A percentile compares a stretch with the other conserved stretches of the same genome.
Conservation (phyloP, 2,113 vertebrate genomes). For the Archocentrus centrarchus region DNA sequence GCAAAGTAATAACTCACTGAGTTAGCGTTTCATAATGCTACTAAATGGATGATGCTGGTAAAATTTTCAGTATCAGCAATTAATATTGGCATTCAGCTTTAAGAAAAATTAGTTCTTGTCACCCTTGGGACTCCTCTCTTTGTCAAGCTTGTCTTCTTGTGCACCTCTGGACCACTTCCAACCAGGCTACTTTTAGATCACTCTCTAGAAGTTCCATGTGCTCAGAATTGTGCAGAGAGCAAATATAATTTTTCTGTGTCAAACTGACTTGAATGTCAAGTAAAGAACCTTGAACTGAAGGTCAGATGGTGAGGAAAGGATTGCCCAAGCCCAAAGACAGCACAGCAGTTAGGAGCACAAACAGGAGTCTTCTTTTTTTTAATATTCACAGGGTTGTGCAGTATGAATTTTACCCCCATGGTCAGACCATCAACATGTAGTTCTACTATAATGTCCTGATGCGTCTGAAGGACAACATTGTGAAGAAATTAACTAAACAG, state of each 20-base stretch:
- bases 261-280: not conserved
- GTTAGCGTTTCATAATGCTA: not conserved
- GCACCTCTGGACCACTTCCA: not conserved
- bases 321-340: not conserved
- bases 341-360: not conserved
- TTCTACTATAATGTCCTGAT: not conserved
- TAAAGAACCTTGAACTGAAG: not conserved
- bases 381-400: not conserved
- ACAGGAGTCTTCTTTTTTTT: no score
- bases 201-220: not conserved
- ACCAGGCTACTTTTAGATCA: not conserved
- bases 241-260: not conserved
- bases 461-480: not conserved
- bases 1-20: not conserved
- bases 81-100: not conserved
- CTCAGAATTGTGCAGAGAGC: not conserved
- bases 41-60: not conserved
- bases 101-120: not conserved
- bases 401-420: not conserved
- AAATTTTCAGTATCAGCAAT: not conserved
- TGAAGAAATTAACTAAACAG: not conserved
- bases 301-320: not conserved
- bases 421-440: not conserved
- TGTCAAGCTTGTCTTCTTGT: not conserved
- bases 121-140: not conserved